phyloP scores from a whole-genome alignment of 2,888 invertebrate species.

The Dioctria rufipes region DNA sequence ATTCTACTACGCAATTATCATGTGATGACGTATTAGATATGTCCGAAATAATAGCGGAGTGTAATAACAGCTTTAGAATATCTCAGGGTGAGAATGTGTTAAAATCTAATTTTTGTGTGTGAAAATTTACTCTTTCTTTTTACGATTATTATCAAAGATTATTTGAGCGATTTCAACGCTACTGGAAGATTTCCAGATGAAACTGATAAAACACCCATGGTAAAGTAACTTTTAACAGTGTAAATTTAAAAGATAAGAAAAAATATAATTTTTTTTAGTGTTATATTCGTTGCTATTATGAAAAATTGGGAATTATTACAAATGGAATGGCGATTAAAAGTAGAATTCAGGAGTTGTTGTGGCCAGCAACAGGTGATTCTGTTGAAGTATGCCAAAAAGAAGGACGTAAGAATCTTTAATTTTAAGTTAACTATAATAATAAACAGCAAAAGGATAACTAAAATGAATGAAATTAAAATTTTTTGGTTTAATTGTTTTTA shows the following conservation, averaged over 20 bases:
- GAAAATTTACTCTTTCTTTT: neutral
- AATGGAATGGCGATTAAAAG: slow-evolving; percentile 71
- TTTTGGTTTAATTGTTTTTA: slow-evolving; percentile 63
- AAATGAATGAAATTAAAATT: neutral
- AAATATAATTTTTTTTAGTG: slow-evolving; percentile 69
- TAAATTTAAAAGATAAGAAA: neutral
- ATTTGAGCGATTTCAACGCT: slow-evolving; percentile 72
- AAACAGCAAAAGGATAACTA: no score
- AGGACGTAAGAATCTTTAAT: slow-evolving; percentile 63
- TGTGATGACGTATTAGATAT: slow-evolving; percentile 64
- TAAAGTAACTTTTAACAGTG: slow-evolving; percentile 62
- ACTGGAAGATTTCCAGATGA: slow-evolving; percentile 75
- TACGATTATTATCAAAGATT: slow-evolving; percentile 67
- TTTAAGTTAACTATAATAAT: no score
- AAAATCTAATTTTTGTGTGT: neutral
- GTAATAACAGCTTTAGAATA: slow-evolving; percentile 74
- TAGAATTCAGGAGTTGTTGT: slow-evolving; percentile 69
- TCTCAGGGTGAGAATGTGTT: slow-evolving; percentile 71
- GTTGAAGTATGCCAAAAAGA: slow-evolving; percentile 67
- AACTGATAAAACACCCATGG: slow-evolving; percentile 75
- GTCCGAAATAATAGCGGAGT: slow-evolving; percentile 70
- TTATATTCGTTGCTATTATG: slow-evolving; percentile 74
- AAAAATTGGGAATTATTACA: slow-evolving; percentile 71
- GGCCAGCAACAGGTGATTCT: slow-evolving; percentile 68
- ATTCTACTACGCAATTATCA: no score